phyloP scores from a whole-genome alignment of 2,797 vertebrate species.

The Mus spretus region DNA sequence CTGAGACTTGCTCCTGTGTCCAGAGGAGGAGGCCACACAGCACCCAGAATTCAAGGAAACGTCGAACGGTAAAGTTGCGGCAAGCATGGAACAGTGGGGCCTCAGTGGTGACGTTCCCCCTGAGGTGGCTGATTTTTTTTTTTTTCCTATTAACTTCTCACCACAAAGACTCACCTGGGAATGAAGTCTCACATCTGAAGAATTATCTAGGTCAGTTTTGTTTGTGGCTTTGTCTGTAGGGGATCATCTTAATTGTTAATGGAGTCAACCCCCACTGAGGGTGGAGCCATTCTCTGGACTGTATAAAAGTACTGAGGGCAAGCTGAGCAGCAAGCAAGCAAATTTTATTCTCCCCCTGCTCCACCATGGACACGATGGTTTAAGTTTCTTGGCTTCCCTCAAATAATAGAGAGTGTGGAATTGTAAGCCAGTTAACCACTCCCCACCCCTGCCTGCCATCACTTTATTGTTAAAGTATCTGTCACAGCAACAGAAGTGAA shows the following conservation, averaged over 20 bases:
- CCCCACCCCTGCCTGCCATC: background rate
- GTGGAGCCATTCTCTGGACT: background rate
- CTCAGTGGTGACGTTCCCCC: background rate
- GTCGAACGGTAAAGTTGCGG: background rate
- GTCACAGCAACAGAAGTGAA: background rate
- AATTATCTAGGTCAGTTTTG: background rate
- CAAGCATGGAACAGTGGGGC: background rate
- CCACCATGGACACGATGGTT: too few relatives aligned
- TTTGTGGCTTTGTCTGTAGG: background rate
- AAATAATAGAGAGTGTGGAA: background rate
- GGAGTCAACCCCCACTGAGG: background rate
- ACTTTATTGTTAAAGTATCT: background rate
- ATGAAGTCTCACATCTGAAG: background rate
- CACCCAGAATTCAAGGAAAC: background rate
- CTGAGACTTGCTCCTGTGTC: background rate
- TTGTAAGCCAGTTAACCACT: background rate
- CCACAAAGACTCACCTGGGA: background rate
- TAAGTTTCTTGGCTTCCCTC: background rate
- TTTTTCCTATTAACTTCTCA: background rate
- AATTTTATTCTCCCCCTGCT: background rate
- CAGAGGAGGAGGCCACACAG: fast-evolving
- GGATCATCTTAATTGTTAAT: background rate
- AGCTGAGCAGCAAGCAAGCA: background rate
- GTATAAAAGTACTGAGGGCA: background rate
- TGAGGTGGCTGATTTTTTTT: too few relatives aligned